These are phyloP conservation scores for Lasioglossum oenotherae DNA, from an alignment of 2,888 invertebrate species.

Conservation along the genomic window DNA sequence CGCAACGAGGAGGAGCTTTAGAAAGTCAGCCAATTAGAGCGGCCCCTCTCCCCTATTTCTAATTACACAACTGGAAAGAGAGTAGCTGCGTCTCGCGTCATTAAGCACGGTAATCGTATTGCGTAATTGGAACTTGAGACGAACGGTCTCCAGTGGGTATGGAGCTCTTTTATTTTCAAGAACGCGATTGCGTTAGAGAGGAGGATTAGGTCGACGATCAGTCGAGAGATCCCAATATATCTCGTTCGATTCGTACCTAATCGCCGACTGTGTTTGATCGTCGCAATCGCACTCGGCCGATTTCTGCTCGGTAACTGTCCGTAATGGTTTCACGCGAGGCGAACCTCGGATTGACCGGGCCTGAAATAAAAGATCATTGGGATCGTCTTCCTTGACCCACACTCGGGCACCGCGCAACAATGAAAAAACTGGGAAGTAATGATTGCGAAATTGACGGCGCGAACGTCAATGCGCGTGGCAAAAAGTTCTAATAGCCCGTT, in stretches of 20 bases:
- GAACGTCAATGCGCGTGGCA: too few relatives aligned
- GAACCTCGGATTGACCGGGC: neutral
- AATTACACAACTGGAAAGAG: constrained; percentile 53
- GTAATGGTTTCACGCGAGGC: neutral
- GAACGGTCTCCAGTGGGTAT: neutral
- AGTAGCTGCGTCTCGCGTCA: constrained; percentile 22
- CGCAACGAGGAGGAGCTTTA: constrained; percentile 27
- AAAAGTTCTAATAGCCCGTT: neutral
- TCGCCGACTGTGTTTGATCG: neutral
- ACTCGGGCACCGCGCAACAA: neutral
- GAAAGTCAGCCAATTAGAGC: constrained; percentile 50
- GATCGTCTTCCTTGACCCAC: constrained; percentile 17
- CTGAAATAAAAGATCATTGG: neutral
- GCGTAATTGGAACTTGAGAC: constrained; percentile 41
- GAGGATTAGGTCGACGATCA: neutral
- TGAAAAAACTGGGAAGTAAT: neutral
- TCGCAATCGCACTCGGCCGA: neutral
- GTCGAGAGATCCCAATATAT: neutral
- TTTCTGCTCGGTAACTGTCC: neutral
- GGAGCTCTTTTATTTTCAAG: constrained; percentile 3
- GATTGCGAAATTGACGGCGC: neutral
- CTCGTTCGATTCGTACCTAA: neutral
- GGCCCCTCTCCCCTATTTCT: constrained; percentile 19
- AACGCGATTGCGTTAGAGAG: constrained; percentile 13
- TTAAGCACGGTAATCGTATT: constrained; percentile 42